Percentiles rank a stretch among this genome's conserved stretches.
Evolutionary conservation across 2,113 vertebrate genomes (phyloP).

Genomic region (Nicator chloris): DNA sequence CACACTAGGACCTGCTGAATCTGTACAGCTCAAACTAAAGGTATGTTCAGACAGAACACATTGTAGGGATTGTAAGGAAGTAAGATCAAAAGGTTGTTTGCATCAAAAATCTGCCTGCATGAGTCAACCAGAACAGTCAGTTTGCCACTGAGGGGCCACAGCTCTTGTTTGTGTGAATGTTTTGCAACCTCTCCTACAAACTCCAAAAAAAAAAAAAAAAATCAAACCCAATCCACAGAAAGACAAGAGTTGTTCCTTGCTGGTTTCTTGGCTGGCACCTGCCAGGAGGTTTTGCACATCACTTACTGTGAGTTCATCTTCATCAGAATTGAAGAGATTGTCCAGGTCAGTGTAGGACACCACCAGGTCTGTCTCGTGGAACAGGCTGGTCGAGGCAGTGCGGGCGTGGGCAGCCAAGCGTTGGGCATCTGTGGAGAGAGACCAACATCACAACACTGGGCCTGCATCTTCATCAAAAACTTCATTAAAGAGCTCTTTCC

Average conservation of each 20-base stretch:
- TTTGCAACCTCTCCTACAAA: background rate
- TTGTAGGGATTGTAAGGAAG: background rate
- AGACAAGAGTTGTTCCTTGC: background rate
- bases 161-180: background rate
- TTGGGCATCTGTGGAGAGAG: slow-evolving; percentile 78
- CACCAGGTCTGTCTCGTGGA: slow-evolving; percentile 92
- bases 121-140: background rate
- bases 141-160: background rate
- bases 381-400: slow-evolving; percentile 90
- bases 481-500: background rate
- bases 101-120: background rate
- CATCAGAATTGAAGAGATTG: slow-evolving; percentile 99
- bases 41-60: background rate
- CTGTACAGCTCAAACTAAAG: background rate
- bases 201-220: background rate
- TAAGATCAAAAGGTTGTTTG: background rate
- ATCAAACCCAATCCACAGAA: background rate
- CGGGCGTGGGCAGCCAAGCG: slow-evolving; percentile 83
- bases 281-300: background rate
- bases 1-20: background rate
- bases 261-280: background rate
- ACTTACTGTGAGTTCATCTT: slow-evolving; percentile 94
- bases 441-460: background rate
- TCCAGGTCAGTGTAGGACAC: slow-evolving; percentile 97
- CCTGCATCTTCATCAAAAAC: accelerated